Evolutionary conservation across 2,113 vertebrate species (phyloP), one percentile per base, ranked within the genome.

Genomic region (Megaceryle torquata): DNA sequence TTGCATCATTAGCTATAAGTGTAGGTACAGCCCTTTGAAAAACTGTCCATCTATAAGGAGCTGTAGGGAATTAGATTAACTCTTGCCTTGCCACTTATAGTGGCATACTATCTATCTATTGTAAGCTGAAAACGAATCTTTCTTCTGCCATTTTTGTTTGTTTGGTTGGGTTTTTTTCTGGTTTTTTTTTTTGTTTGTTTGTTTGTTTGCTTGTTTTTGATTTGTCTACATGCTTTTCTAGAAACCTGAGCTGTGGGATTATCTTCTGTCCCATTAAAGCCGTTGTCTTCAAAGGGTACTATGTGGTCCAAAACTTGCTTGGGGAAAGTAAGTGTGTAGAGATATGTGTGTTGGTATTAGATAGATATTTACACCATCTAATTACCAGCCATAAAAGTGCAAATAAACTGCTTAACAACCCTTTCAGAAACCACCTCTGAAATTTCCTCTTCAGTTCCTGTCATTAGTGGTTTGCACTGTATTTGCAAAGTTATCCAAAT

Each of bases 21-120:
- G n/a, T 91, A 96, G 91, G 94, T 96, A 72, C 78, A 94, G 81
- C 70, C 41, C 63, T 92, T 89, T 72, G 65, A 94, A 94, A 59
- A 90, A 8, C 69, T 88, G 80, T 78, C 29, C 79, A 91, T 88
- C 88, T 37, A 81, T 88, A 92, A 91, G 68, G 61, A 91, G 86
- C 76, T 95, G 96, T 94, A 74, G 53, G 11, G 59, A 89, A 93
- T 88, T 83, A 95, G 80, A 64, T 91, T 96, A 97, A 96, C 96
- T 95, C 90, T 81, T 81, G 26, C 68, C 83, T 94, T 95, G 39
- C 80, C 68, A 43, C 9, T 74, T 87, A 74, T 13, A 41, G 39
- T 10, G 39, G 39, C 39, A 41, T 41, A 39, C 8, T 75, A 81
- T 84, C 35, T 25, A 25, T 83, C 43, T 74, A 54, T 33, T 78